Evolutionary conservation across 2,888 invertebrate genomes (phyloP), one percentile per base, ranked within the genome.

Genomic region (Cantharis lateralis): DNA sequence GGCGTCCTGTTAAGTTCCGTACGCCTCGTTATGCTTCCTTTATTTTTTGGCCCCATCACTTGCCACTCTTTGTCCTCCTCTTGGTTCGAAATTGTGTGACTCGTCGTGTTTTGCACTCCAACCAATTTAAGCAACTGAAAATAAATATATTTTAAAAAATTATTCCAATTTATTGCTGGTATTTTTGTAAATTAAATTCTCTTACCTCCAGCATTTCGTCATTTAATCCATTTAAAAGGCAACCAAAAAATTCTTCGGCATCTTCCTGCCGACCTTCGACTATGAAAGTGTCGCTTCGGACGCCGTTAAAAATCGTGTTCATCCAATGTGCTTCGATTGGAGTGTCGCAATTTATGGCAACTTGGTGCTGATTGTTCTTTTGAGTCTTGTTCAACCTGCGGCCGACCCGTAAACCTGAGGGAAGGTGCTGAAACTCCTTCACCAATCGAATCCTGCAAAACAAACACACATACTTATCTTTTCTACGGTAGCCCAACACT

Each of bases 201-300:
- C 26, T 86, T 84, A 96, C 95, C 91, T 97, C 96, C 2, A 96
- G 91, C 97, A 98, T 98, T 90, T 99, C 98, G 88, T 98, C 98
- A 86, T 98, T 98, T 74, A 98, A 92, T 24, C 96, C 96, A 89
- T 98, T 98, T 20, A 99, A 91, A 79, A 98, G 91, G 87, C 95
- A 96, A 9, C 97, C 95, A 1, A 98, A 91, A 89, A 98, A 98
- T 87, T 99, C 98, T 88, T 99, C 98, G 0, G 98, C 98, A 89
- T 99, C 98, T 87, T 98, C 98, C 88, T 98, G 98, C 16, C 96
- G 91, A 0, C 97, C 98, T 87, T 96, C 96, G 72, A 95, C 94
- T 64, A 93, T 91, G 82, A 92, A 91, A n/a, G 89, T 88, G 80
- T 92, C 92, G n/a, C 91, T 91, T 82, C 93, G 92, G 61, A 94